Evolutionary conservation across 2,797 vertebrate genomes (phyloP).

Genomic region (Catamblyrhynchus diadema): DNA sequence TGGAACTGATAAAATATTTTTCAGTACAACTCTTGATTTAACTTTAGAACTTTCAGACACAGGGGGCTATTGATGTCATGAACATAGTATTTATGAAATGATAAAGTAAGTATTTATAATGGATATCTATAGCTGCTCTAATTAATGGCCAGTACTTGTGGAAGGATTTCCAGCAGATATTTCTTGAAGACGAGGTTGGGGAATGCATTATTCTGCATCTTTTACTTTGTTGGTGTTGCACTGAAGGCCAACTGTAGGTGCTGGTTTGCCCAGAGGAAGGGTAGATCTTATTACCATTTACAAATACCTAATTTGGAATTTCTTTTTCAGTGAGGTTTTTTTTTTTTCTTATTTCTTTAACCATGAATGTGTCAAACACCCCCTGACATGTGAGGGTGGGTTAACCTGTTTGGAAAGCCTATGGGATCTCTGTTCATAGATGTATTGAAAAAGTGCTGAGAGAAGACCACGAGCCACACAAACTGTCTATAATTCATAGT

Average conservation of each 20-base stretch:
- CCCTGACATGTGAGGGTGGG: not conserved
- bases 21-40: not conserved
- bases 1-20: not conserved
- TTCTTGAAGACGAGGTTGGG: not conserved
- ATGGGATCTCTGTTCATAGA: not conserved
- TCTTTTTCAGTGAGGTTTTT: fast-evolving
- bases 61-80: not conserved
- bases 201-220: not conserved
- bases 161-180: not conserved
- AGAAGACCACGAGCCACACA: not conserved
- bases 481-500: not conserved
- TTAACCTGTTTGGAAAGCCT: not conserved
- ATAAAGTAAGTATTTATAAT: not conserved
- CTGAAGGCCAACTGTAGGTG: not conserved
- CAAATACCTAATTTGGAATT: not conserved
- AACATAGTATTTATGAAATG: not conserved
- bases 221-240: not conserved
- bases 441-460: not conserved
- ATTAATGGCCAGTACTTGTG: not conserved
- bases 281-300: not conserved
- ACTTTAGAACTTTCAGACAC: not conserved
- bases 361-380: fast-evolving
- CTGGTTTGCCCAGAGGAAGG: not conserved
- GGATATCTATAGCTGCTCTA: not conserved
- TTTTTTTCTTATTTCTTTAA: not conserved